These are phyloP conservation scores for Notospermus geniculatus DNA, from an alignment of 1,140 invertebrate genomes.

Conservation along the genomic window DNA sequence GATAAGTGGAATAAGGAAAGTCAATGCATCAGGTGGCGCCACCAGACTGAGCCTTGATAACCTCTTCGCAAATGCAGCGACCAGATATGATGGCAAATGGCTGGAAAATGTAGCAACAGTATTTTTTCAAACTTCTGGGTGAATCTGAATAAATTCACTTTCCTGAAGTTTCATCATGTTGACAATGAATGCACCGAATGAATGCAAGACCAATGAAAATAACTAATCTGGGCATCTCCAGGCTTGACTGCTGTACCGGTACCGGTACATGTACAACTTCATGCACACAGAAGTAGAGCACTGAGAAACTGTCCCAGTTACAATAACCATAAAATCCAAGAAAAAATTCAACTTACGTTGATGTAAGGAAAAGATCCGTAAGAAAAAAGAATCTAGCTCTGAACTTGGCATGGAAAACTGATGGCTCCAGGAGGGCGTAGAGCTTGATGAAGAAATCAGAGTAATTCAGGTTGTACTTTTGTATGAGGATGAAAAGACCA, in stretches of 20 bases:
- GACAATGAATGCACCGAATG: too few species aligned
- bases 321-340: not conserved
- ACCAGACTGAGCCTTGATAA: constrained; percentile 77
- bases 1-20: constrained; percentile 78
- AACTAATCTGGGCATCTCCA: too few species aligned
- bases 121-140: too few species aligned
- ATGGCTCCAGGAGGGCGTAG: constrained; percentile 86
- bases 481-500: constrained; percentile 86
- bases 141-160: too few species aligned
- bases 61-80: constrained; percentile 90
- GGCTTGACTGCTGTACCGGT: too few species aligned
- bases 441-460: constrained; percentile 92
- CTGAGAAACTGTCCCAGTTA: not conserved
- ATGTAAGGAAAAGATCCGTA: constrained; percentile 85
- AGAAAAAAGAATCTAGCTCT: constrained; percentile 80
- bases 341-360: constrained; percentile 70
- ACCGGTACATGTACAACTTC: too few species aligned
- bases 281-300: not conserved
- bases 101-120: constrained; percentile 58
- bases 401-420: constrained; percentile 87
- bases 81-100: constrained; percentile 85
- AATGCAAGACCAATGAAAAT: too few species aligned
- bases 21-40: constrained; percentile 76
- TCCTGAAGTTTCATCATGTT: too few species aligned
- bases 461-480: constrained; percentile 90